Evolutionary conservation across 1,140 invertebrate species (phyloP), one percentile per base, ranked within the genome.

Genomic region (Mycetomoellerius zeteki): DNA sequence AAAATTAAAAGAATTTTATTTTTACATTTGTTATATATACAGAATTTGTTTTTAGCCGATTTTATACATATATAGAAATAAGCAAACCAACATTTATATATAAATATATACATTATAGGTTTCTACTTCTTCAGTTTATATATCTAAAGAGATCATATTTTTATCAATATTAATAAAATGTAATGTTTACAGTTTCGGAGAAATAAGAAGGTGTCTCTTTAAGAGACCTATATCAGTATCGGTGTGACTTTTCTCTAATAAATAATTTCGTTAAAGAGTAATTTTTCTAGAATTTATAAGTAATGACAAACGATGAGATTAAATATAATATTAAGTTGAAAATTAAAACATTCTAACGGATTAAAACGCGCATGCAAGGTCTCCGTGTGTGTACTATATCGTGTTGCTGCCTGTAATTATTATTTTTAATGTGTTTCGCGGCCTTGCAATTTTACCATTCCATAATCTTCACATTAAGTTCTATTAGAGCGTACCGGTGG

Each of bases 381-480:
- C 19, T 3, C 8, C 8, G 8, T 7, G 33, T 3, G 33, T 1
- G 50, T 33, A 10, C 43, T 3, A 78, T 65, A 27, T 62, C 58
- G 5, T 19, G 12, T 78, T 50, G 19, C 19, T 27, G 10, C 19
- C 10, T 2, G 3, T 67, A 80, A 80, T 80, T 80, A 30, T 33
- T 52, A 52, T 33, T n/a, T 47, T 65, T 21, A 14, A 16, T 21
- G 27, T 6, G 27, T 12, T 30, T 80, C 33, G 14, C 8, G 37
- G 21, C 27, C 16, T 52, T 56, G 7, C 21, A 16, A 30, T 54
- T 56, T 71, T 21, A 14, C 27, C 27, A 69, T 37, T 14, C 12
- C 24, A 5, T 24, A 50, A 65, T 78, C n/a, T 67, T 78, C 1
- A 5, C 14, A 21, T 72, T 82, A 72, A 73, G 71, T 7, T 76